Conservation (phyloP, 1,140 invertebrate genomes). For the Cyphomyrmex costatus region DNA sequence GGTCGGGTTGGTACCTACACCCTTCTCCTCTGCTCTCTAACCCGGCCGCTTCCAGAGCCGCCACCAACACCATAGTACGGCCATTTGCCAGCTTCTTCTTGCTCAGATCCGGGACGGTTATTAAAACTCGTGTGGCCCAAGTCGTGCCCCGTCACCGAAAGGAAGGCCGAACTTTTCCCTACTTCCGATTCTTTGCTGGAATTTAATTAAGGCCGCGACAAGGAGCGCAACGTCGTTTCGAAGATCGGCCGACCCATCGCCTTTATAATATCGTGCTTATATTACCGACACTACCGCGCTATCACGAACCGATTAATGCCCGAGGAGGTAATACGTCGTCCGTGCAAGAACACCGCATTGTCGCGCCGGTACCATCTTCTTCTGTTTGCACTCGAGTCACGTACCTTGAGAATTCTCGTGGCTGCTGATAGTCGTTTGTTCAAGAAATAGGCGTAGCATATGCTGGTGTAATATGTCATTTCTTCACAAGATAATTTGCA, state of each 20-base stretch:
- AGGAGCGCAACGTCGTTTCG: conserved; percentile 66
- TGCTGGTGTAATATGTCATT: conserved; percentile 25
- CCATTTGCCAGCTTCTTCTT: conserved; percentile 82
- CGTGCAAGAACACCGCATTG: conserved; percentile 62
- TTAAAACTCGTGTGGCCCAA: conserved; percentile 77
- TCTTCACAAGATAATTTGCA: conserved; percentile 13
- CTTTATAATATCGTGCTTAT: conserved; percentile 63
- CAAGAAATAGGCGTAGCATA: conserved; percentile 57
- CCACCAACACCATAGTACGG: conserved; percentile 74
- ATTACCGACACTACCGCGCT: conserved; percentile 42
- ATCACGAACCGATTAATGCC: conserved; percentile 59
- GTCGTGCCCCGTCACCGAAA: conserved; percentile 61
- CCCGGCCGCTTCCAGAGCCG: conserved; percentile 66
- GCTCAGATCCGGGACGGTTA: conserved; percentile 69
- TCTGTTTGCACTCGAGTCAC: conserved; percentile 56
- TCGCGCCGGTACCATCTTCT: conserved; percentile 50
- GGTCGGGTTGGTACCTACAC: conserved; percentile 62
- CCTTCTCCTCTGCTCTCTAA: conserved; percentile 59
- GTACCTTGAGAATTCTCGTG: conserved; percentile 56
- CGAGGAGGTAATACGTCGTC: conserved; percentile 58
- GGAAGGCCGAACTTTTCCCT: conserved; percentile 66
- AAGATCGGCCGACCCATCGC: conserved; percentile 21
- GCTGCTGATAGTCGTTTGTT: conserved; percentile 60
- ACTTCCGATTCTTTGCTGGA: conserved; percentile 75
- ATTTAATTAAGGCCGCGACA: conserved; percentile 76